Conservation (phyloP, 2,888 invertebrate species). For the Scaptodrosophila latifasciaeformis region DNA sequence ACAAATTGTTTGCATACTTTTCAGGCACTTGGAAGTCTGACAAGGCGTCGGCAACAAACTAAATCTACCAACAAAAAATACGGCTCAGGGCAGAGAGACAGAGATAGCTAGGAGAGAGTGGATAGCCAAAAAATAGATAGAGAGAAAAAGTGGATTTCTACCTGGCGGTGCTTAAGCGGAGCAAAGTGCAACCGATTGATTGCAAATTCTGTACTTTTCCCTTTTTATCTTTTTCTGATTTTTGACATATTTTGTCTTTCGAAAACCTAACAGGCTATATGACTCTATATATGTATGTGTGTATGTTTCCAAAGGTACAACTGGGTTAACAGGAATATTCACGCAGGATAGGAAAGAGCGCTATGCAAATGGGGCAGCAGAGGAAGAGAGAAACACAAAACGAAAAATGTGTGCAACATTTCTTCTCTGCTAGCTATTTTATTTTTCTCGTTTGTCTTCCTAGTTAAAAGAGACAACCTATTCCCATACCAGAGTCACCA, state of each 20-base stretch:
- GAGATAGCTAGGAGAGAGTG: slow-evolving; percentile 8
- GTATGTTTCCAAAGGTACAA: slow-evolving; percentile 38
- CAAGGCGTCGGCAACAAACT: slow-evolving; percentile 39
- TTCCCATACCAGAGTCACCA: too few species aligned
- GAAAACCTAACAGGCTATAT: slow-evolving; percentile 45
- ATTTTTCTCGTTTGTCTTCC: too few species aligned
- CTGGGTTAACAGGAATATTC: slow-evolving; percentile 45
- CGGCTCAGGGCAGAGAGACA: too few species aligned
- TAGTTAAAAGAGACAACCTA: too few species aligned
- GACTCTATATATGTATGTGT: background rate
- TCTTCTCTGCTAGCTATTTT: background rate
- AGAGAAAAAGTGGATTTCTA: background rate
- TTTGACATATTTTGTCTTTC: slow-evolving; percentile 65
- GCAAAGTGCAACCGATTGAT: slow-evolving; percentile 52
- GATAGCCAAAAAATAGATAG: slow-evolving; percentile 20
- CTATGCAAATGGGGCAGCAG: slow-evolving; percentile 53
- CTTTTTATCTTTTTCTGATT: slow-evolving; percentile 41
- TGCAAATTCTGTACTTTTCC: slow-evolving; percentile 19
- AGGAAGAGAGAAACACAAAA: slow-evolving; percentile 3
- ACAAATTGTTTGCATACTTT: slow-evolving; percentile 40
- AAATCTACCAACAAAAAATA: slow-evolving; percentile 11
- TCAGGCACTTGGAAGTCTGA: slow-evolving; percentile 39
- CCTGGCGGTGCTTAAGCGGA: too few species aligned
- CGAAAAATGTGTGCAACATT: background rate
- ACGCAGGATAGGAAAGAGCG: slow-evolving; percentile 15